A percentile compares a stretch with the other conserved stretches of the same genome.
Conservation (phyloP, 1,140 invertebrate species). For the Spodoptera litura region DNA sequence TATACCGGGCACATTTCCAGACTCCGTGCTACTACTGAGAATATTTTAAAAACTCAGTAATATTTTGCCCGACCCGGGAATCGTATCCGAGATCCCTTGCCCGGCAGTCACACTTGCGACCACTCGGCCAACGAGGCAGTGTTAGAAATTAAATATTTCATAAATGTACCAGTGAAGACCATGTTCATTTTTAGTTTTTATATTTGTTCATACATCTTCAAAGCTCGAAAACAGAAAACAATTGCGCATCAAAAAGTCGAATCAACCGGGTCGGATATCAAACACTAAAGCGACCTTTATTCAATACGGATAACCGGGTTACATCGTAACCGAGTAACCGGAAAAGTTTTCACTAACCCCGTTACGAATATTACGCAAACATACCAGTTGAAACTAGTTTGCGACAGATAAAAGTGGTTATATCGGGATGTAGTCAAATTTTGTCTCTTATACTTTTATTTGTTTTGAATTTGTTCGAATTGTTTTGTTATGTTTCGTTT, state of each 20-base stretch:
- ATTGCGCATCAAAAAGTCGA: not conserved
- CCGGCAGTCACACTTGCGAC: no score
- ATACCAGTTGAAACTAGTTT: slow-evolving; percentile 39
- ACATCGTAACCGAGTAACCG: slow-evolving; percentile 18
- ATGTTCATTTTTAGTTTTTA: not conserved
- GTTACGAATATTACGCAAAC: slow-evolving; percentile 32
- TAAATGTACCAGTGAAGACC: no score
- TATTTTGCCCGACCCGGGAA: no score
- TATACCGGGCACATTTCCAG: no score
- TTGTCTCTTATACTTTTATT: slow-evolving; percentile 33
- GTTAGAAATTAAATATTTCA: no score
- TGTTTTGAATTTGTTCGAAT: slow-evolving; percentile 26
- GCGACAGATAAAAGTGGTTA: slow-evolving; percentile 32
- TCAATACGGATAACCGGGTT: slow-evolving; percentile 39
- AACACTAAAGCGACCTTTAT: slow-evolving; percentile 24
- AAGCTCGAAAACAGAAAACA: not conserved
- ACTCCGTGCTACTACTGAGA: no score
- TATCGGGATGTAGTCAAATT: slow-evolving; percentile 35
- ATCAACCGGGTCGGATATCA: slow-evolving; percentile 7
- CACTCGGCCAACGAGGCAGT: no score
- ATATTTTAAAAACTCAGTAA: no score
- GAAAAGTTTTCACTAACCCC: slow-evolving; percentile 28
- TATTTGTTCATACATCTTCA: not conserved
- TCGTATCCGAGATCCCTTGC: no score
- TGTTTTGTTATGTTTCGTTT: not conserved